phyloP scores from a whole-genome alignment of 2,113 vertebrate species.

The Rynchops niger region DNA sequence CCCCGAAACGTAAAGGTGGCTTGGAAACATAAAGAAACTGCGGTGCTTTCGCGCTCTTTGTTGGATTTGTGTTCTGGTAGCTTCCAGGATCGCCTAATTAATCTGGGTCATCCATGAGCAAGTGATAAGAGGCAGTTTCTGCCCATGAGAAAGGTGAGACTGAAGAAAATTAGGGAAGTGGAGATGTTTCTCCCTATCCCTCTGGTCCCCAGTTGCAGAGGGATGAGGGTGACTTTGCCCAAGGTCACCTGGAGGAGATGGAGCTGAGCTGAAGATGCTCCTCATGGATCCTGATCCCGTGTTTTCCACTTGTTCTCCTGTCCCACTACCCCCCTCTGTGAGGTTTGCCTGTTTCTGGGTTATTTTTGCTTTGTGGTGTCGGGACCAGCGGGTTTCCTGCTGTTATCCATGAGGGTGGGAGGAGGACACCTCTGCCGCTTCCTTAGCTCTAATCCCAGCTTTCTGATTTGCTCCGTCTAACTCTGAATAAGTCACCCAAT shows the following conservation, averaged over 20 bases:
- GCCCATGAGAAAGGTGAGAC: background rate
- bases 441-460: background rate
- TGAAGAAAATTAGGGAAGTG: background rate
- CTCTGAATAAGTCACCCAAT: background rate
- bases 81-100: background rate
- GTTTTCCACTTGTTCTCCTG: background rate
- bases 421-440: background rate
- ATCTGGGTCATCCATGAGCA: accelerated
- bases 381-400: background rate
- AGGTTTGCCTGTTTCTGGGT: background rate
- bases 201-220: background rate
- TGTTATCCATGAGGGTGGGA: background rate
- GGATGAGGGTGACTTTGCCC: background rate
- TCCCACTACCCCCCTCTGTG: background rate
- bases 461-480: background rate
- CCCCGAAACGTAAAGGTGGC: background rate
- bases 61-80: background rate
- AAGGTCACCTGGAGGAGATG: background rate
- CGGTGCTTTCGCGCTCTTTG: background rate
- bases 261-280: accelerated
- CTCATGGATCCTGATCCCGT: accelerated
- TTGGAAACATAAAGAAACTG: background rate
- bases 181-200: background rate
- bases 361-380: background rate
- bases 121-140: background rate